phyloP scores from a whole-genome alignment of 1,140 invertebrate genomes.

The Pseudoatta argentina region DNA sequence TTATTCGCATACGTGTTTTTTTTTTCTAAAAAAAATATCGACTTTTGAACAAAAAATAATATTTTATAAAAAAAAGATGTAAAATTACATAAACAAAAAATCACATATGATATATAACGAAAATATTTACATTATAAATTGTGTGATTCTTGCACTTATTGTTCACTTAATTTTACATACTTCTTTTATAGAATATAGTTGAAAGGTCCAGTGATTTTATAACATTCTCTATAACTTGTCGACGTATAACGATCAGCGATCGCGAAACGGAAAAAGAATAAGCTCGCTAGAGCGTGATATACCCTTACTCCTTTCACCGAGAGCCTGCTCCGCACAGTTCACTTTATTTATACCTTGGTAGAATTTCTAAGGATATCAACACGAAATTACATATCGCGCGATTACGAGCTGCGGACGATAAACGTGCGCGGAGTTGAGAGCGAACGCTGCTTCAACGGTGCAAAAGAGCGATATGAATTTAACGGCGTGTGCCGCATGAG shows the following conservation, averaged over 20 bases:
- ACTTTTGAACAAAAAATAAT: neutral
- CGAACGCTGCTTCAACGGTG: neutral
- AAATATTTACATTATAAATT: neutral
- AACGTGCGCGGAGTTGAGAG: conserved; percentile 33
- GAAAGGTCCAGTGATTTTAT: neutral
- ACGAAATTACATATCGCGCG: conserved; percentile 20
- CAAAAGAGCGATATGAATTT: conserved; percentile 40
- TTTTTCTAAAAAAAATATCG: conserved; percentile 5
- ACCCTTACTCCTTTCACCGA: conserved; percentile 34
- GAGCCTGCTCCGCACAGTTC: neutral
- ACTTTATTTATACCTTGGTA: conserved; percentile 31
- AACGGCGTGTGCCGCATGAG: neutral
- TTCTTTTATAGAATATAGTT: neutral
- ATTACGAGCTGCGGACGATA: conserved; percentile 51
- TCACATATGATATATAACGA: neutral
- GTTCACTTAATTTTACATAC: neutral
- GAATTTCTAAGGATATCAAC: conserved; percentile 64
- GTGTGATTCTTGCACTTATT: neutral
- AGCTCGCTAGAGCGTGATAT: conserved; percentile 33
- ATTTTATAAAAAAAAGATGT: neutral
- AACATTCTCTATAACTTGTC: conserved; percentile 10
- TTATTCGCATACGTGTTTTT: neutral
- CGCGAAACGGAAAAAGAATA: conserved; percentile 2
- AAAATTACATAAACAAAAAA: neutral
- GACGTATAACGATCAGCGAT: neutral